A percentile compares a stretch with the other conserved stretches of the same genome.
These are phyloP conservation scores for Calameuta filiformis DNA, from an alignment of 2,888 invertebrate genomes.

Conservation along the genomic window DNA sequence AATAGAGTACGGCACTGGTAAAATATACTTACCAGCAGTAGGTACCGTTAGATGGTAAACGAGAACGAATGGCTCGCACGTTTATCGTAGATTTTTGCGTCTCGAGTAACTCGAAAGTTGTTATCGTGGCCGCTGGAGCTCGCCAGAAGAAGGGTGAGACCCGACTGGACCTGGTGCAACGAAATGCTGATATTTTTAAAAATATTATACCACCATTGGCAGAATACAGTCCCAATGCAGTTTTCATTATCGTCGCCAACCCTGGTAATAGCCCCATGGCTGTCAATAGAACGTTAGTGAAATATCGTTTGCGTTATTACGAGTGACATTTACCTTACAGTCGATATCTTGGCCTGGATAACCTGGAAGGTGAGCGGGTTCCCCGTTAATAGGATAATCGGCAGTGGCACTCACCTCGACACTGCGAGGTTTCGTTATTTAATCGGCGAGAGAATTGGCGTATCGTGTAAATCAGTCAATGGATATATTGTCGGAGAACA, in stretches of 20 bases:
- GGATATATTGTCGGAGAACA: constrained; percentile 77
- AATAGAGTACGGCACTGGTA: constrained; percentile 71
- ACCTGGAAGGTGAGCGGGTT: constrained; percentile 76
- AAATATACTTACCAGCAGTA: constrained; percentile 6
- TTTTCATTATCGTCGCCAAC: constrained; percentile 70
- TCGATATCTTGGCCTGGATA: constrained; percentile 74
- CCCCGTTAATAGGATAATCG: constrained; percentile 72
- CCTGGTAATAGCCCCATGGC: constrained; percentile 59
- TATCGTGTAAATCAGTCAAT: constrained; percentile 70
- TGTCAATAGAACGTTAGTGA: not conserved
- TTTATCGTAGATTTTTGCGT: constrained; percentile 65
- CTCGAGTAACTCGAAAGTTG: constrained; percentile 67
- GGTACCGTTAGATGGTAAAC: not conserved
- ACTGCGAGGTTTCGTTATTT: constrained; percentile 72
- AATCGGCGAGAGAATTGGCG: constrained; percentile 70
- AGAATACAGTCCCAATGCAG: constrained; percentile 69
- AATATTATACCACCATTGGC: constrained; percentile 68
- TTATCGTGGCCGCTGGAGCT: constrained; percentile 71
- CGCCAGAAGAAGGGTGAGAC: constrained; percentile 69
- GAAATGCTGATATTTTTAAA: constrained; percentile 70
- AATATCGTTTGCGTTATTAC: not conserved
- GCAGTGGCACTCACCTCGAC: constrained; percentile 74
- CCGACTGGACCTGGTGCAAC: constrained; percentile 68
- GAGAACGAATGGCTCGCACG: not conserved
- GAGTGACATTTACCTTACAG: constrained; percentile 45